These are phyloP conservation scores for Danio tinwini DNA, from an alignment of 2,797 vertebrate species.

Conservation along the genomic window DNA sequence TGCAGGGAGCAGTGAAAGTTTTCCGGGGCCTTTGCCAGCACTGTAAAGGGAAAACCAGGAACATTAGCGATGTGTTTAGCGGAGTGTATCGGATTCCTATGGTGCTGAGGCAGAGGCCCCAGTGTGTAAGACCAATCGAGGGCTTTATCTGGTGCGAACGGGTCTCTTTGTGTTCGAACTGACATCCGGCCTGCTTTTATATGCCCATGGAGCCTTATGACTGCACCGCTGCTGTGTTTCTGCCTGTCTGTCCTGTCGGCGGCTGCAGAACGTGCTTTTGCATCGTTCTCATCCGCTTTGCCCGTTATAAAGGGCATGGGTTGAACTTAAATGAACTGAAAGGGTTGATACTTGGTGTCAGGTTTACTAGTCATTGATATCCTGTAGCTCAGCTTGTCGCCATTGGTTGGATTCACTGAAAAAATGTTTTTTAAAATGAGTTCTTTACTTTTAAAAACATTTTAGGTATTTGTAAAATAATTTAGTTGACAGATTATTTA, in stretches of 20 bases:
- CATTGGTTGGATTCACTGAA: neutral
- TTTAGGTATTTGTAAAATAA: too few species aligned
- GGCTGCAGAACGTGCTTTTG: neutral
- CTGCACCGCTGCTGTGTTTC: constrained; percentile 13
- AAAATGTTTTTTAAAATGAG: neutral
- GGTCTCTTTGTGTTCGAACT: constrained; percentile 68
- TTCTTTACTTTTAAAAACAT: too few species aligned
- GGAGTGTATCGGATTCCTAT: constrained; percentile 9
- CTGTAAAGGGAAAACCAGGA: constrained; percentile 3
- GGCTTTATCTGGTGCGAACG: constrained; percentile 67
- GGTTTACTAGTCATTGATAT: neutral
- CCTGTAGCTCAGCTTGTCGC: neutral
- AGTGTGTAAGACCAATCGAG: constrained; percentile 63
- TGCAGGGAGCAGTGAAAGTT: constrained; percentile 13
- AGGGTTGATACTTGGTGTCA: neutral
- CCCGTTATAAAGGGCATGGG: neutral
- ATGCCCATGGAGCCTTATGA: constrained; percentile 67
- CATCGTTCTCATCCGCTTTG: neutral
- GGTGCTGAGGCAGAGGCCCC: constrained; percentile 45
- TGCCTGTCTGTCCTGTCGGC: neutral
- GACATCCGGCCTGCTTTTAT: constrained; percentile 73
- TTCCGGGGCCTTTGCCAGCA: constrained; percentile 13
- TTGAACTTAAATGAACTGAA: neutral
- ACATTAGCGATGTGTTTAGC: constrained; percentile 11
- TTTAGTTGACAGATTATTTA: too few species aligned